Evolutionary conservation across 92 coral and sea anemone genomes (phyloP).

Genomic region (Virgularia gustaviana): DNA sequence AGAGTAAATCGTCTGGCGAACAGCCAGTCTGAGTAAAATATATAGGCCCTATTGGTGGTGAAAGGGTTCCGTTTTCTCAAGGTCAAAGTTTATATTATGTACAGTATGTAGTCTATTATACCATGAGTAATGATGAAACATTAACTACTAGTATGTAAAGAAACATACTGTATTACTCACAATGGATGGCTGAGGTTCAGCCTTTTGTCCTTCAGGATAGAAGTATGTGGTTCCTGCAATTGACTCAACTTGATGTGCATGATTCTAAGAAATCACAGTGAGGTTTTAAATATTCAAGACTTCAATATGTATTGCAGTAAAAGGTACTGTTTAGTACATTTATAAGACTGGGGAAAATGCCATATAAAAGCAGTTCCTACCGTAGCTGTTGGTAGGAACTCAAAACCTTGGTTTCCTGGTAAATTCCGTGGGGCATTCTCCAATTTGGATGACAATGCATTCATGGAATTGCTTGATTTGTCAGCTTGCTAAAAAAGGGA

Average conservation of each 20-base stretch:
- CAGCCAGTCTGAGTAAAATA: too few relatives aligned
- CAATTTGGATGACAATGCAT: conserved; percentile 28
- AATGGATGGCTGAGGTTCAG: conserved; percentile 83
- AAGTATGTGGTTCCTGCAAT: conserved; percentile 95
- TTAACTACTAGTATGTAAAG: not conserved
- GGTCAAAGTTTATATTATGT: too few relatives aligned
- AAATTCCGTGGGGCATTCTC: conserved; percentile 29
- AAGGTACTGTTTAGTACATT: not conserved
- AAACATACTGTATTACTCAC: conserved; percentile 42
- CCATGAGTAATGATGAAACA: too few relatives aligned
- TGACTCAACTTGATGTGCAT: conserved; percentile 72
- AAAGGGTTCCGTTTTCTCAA: too few relatives aligned
- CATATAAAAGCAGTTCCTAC: conserved; percentile 44
- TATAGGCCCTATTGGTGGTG: too few relatives aligned
- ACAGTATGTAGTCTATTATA: too few relatives aligned
- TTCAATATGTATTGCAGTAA: not conserved
- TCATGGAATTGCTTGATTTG: not conserved
- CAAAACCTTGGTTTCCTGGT: conserved; percentile 69
- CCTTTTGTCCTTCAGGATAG: conserved; percentile 63
- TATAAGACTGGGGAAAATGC: not conserved
- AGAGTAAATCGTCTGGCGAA: too few relatives aligned
- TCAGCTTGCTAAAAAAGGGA: conserved; percentile 28
- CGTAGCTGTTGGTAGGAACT: conserved; percentile 83
- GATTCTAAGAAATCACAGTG: conserved; percentile 65
- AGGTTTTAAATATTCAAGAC: too few relatives aligned